phyloP scores from a whole-genome alignment of 2,888 invertebrate genomes.

The Zootermopsis nevadensis region DNA sequence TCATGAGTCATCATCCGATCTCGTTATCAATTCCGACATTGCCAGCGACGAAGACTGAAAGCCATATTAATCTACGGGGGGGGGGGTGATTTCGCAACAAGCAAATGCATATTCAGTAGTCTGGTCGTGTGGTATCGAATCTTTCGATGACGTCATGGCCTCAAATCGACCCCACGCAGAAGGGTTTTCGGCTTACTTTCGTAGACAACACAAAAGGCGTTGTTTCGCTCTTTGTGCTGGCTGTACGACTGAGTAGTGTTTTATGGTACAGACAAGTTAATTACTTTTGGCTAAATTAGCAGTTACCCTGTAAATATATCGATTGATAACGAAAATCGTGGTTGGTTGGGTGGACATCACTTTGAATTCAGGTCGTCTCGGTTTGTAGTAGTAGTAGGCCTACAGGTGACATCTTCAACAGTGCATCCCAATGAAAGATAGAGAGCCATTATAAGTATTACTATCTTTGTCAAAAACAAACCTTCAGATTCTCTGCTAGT shows the following conservation, averaged over 20 bases:
- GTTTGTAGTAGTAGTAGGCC: too few relatives aligned
- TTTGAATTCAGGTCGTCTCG: too few relatives aligned
- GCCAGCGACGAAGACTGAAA: neutral
- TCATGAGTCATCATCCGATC: neutral
- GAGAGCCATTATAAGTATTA: too few relatives aligned
- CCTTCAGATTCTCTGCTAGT: too few relatives aligned
- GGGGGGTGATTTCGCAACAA: neutral
- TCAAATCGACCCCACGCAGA: neutral
- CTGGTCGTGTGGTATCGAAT: constrained; percentile 4
- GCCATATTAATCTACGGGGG: neutral
- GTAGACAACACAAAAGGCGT: neutral
- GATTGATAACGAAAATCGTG: too few relatives aligned
- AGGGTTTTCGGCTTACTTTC: neutral
- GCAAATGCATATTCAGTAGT: neutral
- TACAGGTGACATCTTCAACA: too few relatives aligned
- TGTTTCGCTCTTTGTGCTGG: neutral
- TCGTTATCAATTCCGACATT: neutral
- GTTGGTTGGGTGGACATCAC: too few relatives aligned
- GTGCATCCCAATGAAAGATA: too few relatives aligned
- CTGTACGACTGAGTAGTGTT: neutral
- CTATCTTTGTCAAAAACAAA: too few relatives aligned
- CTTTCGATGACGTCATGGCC: constrained; percentile 1
- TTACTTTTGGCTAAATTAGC: too few relatives aligned
- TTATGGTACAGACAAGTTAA: neutral
- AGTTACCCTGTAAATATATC: too few relatives aligned